A percentile compares a stretch with the other conserved stretches of the same genome.
These are phyloP conservation scores for Machaerirhynchus nigripectus DNA, from an alignment of 2,113 vertebrate species.

Conservation along the genomic window DNA sequence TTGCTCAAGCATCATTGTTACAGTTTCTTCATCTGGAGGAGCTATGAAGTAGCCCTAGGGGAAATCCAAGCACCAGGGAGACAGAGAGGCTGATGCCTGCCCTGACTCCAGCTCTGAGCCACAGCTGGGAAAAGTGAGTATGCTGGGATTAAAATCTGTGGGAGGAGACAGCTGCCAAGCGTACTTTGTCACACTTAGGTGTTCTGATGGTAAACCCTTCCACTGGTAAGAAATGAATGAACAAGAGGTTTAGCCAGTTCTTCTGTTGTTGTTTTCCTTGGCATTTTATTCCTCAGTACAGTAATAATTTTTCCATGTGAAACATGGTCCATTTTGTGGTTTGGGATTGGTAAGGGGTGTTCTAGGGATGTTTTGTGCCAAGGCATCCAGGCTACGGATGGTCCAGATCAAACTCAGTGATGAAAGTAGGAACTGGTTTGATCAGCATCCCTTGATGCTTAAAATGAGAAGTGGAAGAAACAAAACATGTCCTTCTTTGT, in stretches of 20 bases:
- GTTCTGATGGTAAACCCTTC: not conserved
- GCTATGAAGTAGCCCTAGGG: not conserved
- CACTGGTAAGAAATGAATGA: not conserved
- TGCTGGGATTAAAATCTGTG: not conserved
- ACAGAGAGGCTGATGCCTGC: not conserved
- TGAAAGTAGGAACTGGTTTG: not conserved
- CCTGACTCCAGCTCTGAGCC: fast-evolving
- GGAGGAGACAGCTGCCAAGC: not conserved
- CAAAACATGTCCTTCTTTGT: not conserved
- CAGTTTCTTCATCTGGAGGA: conserved; percentile 3
- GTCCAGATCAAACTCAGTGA: not conserved
- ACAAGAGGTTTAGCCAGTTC: not conserved
- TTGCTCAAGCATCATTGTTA: conserved; percentile 56
- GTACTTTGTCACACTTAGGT: not conserved
- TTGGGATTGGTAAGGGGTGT: not conserved
- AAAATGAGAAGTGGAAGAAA: not conserved
- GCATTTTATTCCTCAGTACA: not conserved
- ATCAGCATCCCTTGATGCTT: not conserved
- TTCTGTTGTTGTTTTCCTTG: not conserved
- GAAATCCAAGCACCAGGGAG: not conserved
- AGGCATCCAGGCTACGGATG: not conserved
- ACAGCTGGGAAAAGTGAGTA: not conserved
- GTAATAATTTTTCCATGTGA: not conserved
- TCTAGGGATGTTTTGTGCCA: not conserved
- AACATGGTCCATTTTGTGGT: not conserved